Base-by-base conservation (phyloP, 2,888 invertebrate species). In the Papilio elwesi region DNA sequence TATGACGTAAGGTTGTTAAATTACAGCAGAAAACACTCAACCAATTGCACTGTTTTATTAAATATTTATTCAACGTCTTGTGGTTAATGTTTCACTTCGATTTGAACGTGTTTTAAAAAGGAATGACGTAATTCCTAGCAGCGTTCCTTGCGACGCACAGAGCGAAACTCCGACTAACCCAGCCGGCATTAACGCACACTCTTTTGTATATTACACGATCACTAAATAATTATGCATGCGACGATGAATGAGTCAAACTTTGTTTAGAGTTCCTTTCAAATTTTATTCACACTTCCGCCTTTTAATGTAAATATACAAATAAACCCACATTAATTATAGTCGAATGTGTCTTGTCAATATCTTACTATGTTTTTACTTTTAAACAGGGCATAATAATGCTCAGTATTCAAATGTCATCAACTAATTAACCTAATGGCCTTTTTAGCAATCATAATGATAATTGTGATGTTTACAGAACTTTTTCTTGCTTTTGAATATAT, bases 101-200 rank as follows among this genome's bases (percentile, higher is more conserved):
- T 67, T 51, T 48, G 51, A 79, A 77, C 75, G 76, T 79, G 77
- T 81, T 62, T 62, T 62, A 62, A 62, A 62, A 62, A 81, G 81
- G 78, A 83, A 83, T 92, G 92, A 93, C 92, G 92, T 91, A 89
- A 90, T 85, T 81, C 80, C 79, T 83, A 82, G 80, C 73, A 77
- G 77, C 78, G 78, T 78, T 66, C 73, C 53, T 49, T 62, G 36
- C 70, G 77, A 78, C 80, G 79, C 79, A 81, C 83, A 75, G 83
- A 77, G 77, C 84, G 76, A 78, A 80, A 76, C 80, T 80, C 78
- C 84, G 85, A 90, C 89, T 89, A 85, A 87, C 80, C 26, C 80
- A 75, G 76, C 79, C 78, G 79, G 83, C 82, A 85, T 78, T 77
- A 83, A 74, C 81, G 77, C 84, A 67, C 55, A 52, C 52, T 66